phyloP scores from a whole-genome alignment of 2,888 invertebrate species.

The Linnaemya tessellans region DNA sequence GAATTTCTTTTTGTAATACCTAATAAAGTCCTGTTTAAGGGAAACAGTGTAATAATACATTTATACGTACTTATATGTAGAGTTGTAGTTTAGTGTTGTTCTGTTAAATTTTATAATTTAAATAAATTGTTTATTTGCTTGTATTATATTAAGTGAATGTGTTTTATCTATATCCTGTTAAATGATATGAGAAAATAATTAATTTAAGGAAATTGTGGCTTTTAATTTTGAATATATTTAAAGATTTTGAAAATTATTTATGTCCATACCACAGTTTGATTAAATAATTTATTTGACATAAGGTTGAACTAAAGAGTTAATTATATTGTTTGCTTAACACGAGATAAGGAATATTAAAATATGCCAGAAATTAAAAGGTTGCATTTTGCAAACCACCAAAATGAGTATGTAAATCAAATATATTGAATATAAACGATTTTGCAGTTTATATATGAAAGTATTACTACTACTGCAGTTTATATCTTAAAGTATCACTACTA shows the following conservation, averaged over 20 bases:
- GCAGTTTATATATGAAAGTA: no score
- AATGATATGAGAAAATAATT: conserved; percentile 38
- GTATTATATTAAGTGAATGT: conserved; percentile 9
- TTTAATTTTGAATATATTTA: conserved; percentile 35
- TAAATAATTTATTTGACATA: conserved; percentile 34
- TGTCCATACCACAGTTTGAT: not conserved
- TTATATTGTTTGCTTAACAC: not conserved
- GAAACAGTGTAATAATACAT: not conserved
- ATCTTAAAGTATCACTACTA: no score
- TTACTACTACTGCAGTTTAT: no score
- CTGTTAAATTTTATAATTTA: conserved; percentile 17
- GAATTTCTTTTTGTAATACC: no score
- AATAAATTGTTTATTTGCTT: conserved; percentile 42
- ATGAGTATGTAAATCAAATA: no score
- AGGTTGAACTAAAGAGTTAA: not conserved
- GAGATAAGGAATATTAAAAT: not conserved
- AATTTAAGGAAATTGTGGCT: conserved; percentile 39
- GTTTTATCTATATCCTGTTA: conserved; percentile 31
- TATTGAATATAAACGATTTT: no score
- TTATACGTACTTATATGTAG: no score
- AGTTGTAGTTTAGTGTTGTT: not conserved
- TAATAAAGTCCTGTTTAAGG: no score
- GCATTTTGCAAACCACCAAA: no score
- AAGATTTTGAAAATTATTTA: not conserved
- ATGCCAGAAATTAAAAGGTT: no score